A percentile compares a stretch with the other conserved stretches of the same genome.
These are phyloP conservation scores for Eulemur albifrons DNA, from an alignment of 2,797 vertebrate genomes.

Conservation along the genomic window DNA sequence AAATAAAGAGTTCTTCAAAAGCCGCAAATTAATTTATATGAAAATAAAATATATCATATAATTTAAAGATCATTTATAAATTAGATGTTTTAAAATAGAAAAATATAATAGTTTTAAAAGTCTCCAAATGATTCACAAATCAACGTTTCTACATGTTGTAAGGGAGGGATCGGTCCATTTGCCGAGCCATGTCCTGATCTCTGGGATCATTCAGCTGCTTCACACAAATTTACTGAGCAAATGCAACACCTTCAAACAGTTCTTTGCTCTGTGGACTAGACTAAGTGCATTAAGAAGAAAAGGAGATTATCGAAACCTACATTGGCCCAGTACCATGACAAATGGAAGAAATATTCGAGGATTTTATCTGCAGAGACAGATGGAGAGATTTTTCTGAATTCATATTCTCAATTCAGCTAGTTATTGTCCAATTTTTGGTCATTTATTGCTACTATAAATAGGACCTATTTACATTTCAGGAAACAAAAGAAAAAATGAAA, in stretches of 20 bases:
- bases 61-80: background rate
- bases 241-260: background rate
- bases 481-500: background rate
- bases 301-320: background rate
- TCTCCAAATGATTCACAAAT: background rate
- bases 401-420: background rate
- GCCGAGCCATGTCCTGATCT: background rate
- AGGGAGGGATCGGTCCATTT: background rate
- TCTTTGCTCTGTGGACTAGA: background rate
- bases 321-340: background rate
- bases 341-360: background rate
- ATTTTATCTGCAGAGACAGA: background rate
- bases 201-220: background rate
- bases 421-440: background rate
- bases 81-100: background rate
- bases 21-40: background rate
- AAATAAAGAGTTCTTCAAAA: background rate
- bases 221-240: background rate
- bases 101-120: background rate
- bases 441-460: background rate
- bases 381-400: background rate
- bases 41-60: background rate
- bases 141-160: background rate
- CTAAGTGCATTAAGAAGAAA: background rate
- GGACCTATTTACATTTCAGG: background rate